phyloP scores from a whole-genome alignment of 2,797 vertebrate species.

The Rhinatrema bivittatum region DNA sequence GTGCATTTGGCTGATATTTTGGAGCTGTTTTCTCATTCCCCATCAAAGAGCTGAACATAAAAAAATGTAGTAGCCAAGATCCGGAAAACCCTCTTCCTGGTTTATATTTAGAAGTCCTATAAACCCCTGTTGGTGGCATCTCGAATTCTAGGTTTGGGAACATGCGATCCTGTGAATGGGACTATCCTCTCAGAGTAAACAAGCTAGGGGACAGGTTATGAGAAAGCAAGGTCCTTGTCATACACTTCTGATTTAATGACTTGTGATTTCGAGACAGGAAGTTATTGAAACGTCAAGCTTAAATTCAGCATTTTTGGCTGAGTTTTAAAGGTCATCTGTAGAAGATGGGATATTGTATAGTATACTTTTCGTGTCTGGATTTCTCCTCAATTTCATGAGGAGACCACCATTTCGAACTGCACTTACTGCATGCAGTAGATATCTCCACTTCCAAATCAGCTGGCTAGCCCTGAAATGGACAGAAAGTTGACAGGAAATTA shows the following conservation, averaged over 20 bases:
- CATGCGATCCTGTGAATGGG: slow-evolving; percentile 22
- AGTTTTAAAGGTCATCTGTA: slow-evolving; percentile 10
- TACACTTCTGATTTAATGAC: slow-evolving; percentile 12
- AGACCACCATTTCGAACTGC: too few species aligned
- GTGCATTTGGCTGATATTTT: too few species aligned
- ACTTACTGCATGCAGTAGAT: too few species aligned
- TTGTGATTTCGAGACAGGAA: slow-evolving; percentile 23
- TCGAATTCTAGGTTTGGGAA: slow-evolving; percentile 48
- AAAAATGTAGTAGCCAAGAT: background rate
- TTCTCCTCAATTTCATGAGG: slow-evolving; percentile 16
- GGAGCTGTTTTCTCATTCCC: background rate
- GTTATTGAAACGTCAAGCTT: slow-evolving; percentile 17
- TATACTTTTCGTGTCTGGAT: slow-evolving; percentile 7
- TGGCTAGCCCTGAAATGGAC: too few species aligned
- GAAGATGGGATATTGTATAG: slow-evolving; percentile 4
- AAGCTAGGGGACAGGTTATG: slow-evolving; percentile 24
- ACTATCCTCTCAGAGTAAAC: slow-evolving; percentile 40
- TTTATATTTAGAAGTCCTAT: slow-evolving; percentile 15
- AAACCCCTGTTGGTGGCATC: slow-evolving; percentile 22
- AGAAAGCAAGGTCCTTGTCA: slow-evolving; percentile 22
- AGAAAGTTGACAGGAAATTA: too few species aligned
- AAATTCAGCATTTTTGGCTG: slow-evolving; percentile 13
- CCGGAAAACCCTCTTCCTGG: background rate
- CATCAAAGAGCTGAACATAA: background rate
- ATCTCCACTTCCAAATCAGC: too few species aligned